Conservation (phyloP, 2,113 vertebrate species). For the Glaucomys volans region DNA sequence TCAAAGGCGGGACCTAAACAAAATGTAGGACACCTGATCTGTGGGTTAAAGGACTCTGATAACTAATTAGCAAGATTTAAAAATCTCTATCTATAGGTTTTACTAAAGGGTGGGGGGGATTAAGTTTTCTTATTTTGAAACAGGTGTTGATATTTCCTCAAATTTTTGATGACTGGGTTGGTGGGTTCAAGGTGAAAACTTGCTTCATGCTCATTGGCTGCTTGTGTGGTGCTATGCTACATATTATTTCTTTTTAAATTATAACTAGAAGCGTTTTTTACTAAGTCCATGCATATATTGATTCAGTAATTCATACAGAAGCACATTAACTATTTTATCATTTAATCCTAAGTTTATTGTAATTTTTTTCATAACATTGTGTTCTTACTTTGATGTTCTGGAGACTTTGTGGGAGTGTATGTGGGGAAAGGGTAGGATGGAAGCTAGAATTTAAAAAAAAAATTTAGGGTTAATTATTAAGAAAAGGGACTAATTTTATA, state of each 20-base stretch:
- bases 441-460: conserved; percentile 47
- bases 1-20: conserved; percentile 85
- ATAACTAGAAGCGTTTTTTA: background rate
- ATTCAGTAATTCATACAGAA: conserved; percentile 13
- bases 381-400: conserved; percentile 61
- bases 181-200: conserved; percentile 55
- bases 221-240: conserved; percentile 13
- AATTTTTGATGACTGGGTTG: conserved; percentile 51
- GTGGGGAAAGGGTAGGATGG: background rate
- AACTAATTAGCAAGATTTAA: conserved; percentile 61
- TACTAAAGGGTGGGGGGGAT: conserved; percentile 51
- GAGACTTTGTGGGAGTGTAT: conserved; percentile 32
- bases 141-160: background rate
- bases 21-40: conserved; percentile 82
- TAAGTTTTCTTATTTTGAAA: conserved; percentile 66
- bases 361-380: conserved; percentile 44
- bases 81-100: conserved; percentile 72
- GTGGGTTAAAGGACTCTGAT: conserved; percentile 56
- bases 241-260: conserved; percentile 34
- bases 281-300: background rate
- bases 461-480: conserved; percentile 44
- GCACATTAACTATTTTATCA: background rate
- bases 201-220: background rate
- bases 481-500: conserved; percentile 30
- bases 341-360: background rate